phyloP scores from a whole-genome alignment of 2,888 invertebrate genomes.

The Taenaris catops region DNA sequence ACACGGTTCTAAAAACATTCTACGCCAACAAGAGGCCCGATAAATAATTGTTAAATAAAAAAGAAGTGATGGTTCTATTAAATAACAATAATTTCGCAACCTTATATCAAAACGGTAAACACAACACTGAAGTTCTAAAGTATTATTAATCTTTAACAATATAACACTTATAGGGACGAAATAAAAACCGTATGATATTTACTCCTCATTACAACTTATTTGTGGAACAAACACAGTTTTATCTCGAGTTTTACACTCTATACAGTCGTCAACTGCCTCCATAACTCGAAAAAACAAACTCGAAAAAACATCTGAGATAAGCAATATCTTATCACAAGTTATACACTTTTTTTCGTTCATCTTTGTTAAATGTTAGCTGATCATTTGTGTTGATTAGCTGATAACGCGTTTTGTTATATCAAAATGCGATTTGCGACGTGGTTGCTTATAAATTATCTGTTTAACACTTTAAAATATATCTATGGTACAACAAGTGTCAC shows the following conservation, averaged over 20 bases:
- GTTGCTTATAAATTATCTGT: too few species aligned
- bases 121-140: constrained; percentile 1
- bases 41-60: constrained; percentile 2
- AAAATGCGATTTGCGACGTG: too few species aligned
- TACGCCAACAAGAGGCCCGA: too few species aligned
- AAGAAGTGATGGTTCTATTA: constrained; percentile 3
- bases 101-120: constrained; percentile 1
- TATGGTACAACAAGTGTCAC: too few species aligned
- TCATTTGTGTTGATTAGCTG: too few species aligned
- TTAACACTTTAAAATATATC: too few species aligned
- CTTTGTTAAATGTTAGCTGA: constrained; percentile 3
- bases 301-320: constrained; percentile 22
- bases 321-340: constrained; percentile 20
- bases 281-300: constrained; percentile 32
- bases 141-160: constrained; percentile 6
- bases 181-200: constrained; percentile 32
- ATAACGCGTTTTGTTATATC: not conserved
- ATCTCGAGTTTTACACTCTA: constrained; percentile 32
- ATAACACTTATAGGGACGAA: too few species aligned
- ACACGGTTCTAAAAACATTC: too few species aligned
- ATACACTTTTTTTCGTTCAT: constrained; percentile 13
- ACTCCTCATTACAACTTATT: constrained; percentile 44
- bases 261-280: constrained; percentile 51
- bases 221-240: constrained; percentile 50
- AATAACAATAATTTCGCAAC: constrained; percentile 2